Conservation (phyloP, 2,797 vertebrate genomes). For the Lepus oiostolus region DNA sequence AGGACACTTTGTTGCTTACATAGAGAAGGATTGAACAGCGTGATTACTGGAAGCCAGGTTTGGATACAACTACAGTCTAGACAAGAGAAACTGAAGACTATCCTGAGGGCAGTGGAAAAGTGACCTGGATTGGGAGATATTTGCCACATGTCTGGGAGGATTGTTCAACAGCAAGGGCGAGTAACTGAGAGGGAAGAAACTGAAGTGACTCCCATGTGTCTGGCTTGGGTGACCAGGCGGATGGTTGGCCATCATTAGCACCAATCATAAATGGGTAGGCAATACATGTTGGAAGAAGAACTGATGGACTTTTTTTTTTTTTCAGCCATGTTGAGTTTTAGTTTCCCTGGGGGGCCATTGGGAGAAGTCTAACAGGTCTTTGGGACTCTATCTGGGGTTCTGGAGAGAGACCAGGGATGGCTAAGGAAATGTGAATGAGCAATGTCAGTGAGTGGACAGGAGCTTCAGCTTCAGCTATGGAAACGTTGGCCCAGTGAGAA, state of each 20-base stretch:
- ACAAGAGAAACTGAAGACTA: not conserved
- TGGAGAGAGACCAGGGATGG: not conserved
- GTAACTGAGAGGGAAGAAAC: not conserved
- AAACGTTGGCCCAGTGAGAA: not conserved
- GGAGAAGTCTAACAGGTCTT: not conserved
- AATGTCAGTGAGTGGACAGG: fast-evolving
- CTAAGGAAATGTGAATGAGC: not conserved
- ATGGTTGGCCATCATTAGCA: not conserved
- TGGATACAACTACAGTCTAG: not conserved
- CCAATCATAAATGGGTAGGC: too few species aligned
- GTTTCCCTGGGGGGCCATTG: not conserved
- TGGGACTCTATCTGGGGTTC: not conserved
- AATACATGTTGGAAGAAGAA: not conserved
- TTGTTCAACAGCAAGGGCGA: not conserved
- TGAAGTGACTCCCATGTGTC: not conserved
- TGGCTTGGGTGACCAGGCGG: not conserved
- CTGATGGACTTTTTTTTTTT: not conserved
- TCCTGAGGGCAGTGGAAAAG: not conserved
- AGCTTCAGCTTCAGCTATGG: not conserved
- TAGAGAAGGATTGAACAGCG: not conserved
- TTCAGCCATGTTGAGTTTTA: not conserved
- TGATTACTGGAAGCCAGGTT: not conserved
- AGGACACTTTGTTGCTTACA: not conserved
- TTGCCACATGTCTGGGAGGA: not conserved
- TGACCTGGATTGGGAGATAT: not conserved